These are phyloP conservation scores for Protonemura montana DNA, from an alignment of 2,888 invertebrate genomes.

Conservation along the genomic window DNA sequence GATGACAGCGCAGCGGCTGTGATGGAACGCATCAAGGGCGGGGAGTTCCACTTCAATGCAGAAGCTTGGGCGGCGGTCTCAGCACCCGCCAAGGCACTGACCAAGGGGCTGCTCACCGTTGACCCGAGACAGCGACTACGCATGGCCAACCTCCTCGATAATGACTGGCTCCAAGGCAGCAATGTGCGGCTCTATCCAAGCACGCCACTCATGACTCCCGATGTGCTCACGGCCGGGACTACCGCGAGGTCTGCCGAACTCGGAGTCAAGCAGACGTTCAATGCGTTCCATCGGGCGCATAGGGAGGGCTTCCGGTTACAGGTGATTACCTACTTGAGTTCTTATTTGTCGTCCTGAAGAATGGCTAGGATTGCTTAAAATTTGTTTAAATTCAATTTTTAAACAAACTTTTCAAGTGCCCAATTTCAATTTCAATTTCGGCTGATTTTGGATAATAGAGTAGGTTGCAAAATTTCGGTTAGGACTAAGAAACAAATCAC, in stretches of 20 bases:
- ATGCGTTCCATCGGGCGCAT: slow-evolving; percentile 73
- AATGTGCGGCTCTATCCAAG: slow-evolving; percentile 58
- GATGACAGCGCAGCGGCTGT: slow-evolving; percentile 78
- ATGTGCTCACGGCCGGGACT: slow-evolving; percentile 61
- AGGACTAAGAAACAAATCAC: too few species aligned
- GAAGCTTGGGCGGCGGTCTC: slow-evolving; percentile 78
- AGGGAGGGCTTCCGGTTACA: slow-evolving; percentile 75
- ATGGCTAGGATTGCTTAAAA: too few species aligned
- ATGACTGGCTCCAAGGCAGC: slow-evolving; percentile 69
- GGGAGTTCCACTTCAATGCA: slow-evolving; percentile 79
- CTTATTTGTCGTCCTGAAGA: too few species aligned
- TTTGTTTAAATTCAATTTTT: neutral
- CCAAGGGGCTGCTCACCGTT: slow-evolving; percentile 73
- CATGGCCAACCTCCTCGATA: slow-evolving; percentile 71
- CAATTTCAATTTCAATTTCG: too few species aligned
- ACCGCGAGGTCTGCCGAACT: slow-evolving; percentile 62
- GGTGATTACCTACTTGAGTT: slow-evolving; percentile 52
- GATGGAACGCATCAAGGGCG: slow-evolving; percentile 80
- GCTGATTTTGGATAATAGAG: too few species aligned
- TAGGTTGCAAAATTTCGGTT: too few species aligned
- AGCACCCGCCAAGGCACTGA: slow-evolving; percentile 71
- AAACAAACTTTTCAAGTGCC: neutral
- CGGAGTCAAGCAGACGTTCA: slow-evolving; percentile 69
- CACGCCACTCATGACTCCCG: slow-evolving; percentile 70
- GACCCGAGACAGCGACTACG: slow-evolving; percentile 77